Evolutionary conservation across 2,888 invertebrate genomes (phyloP).

Genomic region (Agonopterix heracliana): DNA sequence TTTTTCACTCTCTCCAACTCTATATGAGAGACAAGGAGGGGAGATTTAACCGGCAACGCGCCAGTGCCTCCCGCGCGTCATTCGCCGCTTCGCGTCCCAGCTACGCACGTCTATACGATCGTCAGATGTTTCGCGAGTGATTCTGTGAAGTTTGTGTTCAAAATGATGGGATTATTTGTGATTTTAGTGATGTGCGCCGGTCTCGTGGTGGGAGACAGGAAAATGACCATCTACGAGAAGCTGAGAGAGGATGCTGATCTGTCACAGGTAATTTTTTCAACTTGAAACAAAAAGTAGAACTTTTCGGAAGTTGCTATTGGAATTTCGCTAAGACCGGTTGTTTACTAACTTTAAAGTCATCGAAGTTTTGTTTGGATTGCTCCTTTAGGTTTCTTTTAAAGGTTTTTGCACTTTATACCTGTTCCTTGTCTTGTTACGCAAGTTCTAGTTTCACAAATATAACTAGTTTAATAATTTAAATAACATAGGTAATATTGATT

Average conservation of each 20-base stretch:
- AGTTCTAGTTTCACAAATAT: no score
- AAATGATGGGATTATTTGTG: slow-evolving; percentile 56
- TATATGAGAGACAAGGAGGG: slow-evolving; percentile 45
- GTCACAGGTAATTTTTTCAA: slow-evolving; percentile 72
- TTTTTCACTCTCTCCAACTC: slow-evolving; percentile 22
- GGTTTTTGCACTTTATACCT: no score
- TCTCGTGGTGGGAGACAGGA: slow-evolving; percentile 47
- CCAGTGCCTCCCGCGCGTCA: slow-evolving; percentile 52
- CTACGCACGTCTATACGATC: slow-evolving; percentile 35
- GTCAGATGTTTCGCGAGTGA: slow-evolving; percentile 57
- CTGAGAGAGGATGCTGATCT: slow-evolving; percentile 79
- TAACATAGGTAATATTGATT: no score
- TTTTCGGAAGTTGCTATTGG: no score
- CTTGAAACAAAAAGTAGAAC: not conserved
- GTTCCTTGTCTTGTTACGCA: no score
- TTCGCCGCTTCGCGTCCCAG: slow-evolving; percentile 49
- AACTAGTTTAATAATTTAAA: no score
- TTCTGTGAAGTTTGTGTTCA: slow-evolving; percentile 34
- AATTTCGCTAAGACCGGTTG: no score
- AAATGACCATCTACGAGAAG: slow-evolving; percentile 78
- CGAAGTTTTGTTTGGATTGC: no score
- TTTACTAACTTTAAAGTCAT: no score
- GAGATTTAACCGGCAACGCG: slow-evolving; percentile 39
- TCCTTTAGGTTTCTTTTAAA: no score
- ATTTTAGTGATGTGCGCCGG: slow-evolving; percentile 56